Percentiles rank a stretch among this genome's conserved stretches.
phyloP scores from a whole-genome alignment of 2,113 vertebrate genomes.

The Bambusicola thoracicus region DNA sequence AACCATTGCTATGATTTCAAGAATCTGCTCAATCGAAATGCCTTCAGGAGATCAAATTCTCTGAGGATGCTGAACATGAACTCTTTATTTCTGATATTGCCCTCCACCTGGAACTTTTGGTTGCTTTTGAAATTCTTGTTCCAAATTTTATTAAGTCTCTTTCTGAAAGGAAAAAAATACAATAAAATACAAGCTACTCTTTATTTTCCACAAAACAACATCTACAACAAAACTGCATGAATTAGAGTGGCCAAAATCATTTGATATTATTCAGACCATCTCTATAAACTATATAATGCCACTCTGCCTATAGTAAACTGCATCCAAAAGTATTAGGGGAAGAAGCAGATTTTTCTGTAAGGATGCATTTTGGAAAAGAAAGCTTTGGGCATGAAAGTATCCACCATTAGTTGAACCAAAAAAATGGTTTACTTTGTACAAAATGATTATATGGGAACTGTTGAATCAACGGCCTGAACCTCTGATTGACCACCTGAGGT shows the following conservation, averaged over 20 bases:
- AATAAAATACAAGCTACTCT: background rate
- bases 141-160: background rate
- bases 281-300: background rate
- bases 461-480: too few species aligned
- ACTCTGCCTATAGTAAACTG: background rate
- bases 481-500: too few species aligned
- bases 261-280: conserved; percentile 16
- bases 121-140: background rate
- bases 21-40: background rate
- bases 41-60: background rate
- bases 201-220: background rate
- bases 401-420: background rate
- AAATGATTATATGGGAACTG: too few species aligned
- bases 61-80: background rate
- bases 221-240: background rate
- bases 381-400: background rate
- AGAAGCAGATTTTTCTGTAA: background rate
- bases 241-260: background rate
- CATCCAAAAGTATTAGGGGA: background rate
- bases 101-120: background rate
- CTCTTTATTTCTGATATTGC: background rate
- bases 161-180: background rate
- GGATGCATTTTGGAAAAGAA: background rate
- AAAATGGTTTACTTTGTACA: background rate
- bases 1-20: background rate